Percentiles rank a stretch among this genome's conserved stretches.
Conservation (phyloP, 2,113 vertebrate species). For the Glaucomys volans region DNA sequence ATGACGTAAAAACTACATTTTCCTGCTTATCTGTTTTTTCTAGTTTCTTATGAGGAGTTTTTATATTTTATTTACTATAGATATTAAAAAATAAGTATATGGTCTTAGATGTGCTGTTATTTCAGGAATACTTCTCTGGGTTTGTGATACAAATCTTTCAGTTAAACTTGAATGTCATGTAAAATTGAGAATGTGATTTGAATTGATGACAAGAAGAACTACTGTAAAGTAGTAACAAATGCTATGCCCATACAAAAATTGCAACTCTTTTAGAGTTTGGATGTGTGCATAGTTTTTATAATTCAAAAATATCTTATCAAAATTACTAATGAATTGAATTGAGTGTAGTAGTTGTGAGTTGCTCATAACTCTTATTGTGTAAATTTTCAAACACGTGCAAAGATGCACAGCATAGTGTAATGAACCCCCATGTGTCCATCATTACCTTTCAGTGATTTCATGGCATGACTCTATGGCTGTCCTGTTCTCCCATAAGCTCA, state of each 20-base stretch:
- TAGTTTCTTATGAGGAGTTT: neutral
- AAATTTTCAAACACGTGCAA: neutral
- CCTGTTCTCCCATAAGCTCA: neutral
- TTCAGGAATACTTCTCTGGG: neutral
- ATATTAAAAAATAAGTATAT: neutral
- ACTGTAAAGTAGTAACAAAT: neutral
- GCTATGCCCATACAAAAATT: neutral
- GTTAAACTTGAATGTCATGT: neutral
- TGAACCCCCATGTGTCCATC: too few relatives aligned
- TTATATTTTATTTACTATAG: neutral
- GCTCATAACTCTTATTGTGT: neutral
- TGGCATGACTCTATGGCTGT: fast-evolving
- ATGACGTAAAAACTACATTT: neutral
- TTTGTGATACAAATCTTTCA: neutral
- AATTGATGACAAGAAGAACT: neutral
- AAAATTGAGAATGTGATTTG: neutral
- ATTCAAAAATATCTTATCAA: neutral
- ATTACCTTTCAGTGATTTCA: neutral
- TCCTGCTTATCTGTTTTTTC: neutral
- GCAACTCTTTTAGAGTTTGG: neutral
- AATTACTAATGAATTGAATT: neutral
- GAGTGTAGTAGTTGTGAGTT: neutral
- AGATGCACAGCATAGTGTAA: neutral
- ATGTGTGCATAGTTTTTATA: neutral
- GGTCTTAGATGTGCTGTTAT: neutral